Evolutionary conservation across 1,140 invertebrate genomes (phyloP).

Genomic region (Megalopta genalis): DNA sequence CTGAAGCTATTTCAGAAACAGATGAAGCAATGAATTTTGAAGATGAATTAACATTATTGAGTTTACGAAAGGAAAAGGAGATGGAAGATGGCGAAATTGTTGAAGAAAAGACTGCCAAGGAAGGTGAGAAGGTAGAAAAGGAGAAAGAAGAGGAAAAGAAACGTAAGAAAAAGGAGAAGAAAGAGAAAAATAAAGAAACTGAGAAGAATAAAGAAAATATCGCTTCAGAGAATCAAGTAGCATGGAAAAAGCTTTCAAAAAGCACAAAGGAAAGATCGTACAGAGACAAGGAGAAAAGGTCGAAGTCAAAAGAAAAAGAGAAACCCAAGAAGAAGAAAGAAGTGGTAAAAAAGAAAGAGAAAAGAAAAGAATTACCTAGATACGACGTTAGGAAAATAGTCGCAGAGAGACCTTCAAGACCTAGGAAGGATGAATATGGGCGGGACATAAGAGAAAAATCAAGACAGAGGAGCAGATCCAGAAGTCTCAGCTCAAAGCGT

Average conservation of each 20-base stretch:
- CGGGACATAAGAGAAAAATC: conserved; percentile 83
- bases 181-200: conserved; percentile 79
- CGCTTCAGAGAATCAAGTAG: conserved; percentile 74
- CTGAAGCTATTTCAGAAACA: conserved; percentile 76
- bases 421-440: conserved; percentile 88
- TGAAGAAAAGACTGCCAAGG: conserved; percentile 63
- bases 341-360: conserved; percentile 85
- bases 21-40: conserved; percentile 77
- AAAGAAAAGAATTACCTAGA: conserved; percentile 88
- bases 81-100: conserved; percentile 80
- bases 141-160: conserved; percentile 75
- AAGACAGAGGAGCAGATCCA: conserved; percentile 74
- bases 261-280: conserved; percentile 91
- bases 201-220: conserved; percentile 83
- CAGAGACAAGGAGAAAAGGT: conserved; percentile 84
- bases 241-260: conserved; percentile 91
- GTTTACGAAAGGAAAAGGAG: conserved; percentile 64
- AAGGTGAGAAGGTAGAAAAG: conserved; percentile 63
- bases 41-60: conserved; percentile 66
- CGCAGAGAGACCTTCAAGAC: conserved; percentile 84
- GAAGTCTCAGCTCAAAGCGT: conserved; percentile 58
- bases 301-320: conserved; percentile 72
- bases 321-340: conserved; percentile 86
- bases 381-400: conserved; percentile 91
- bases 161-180: conserved; percentile 75